Evolutionary conservation across 2,797 vertebrate genomes (phyloP).

Genomic region (Hippocampus kuda): DNA sequence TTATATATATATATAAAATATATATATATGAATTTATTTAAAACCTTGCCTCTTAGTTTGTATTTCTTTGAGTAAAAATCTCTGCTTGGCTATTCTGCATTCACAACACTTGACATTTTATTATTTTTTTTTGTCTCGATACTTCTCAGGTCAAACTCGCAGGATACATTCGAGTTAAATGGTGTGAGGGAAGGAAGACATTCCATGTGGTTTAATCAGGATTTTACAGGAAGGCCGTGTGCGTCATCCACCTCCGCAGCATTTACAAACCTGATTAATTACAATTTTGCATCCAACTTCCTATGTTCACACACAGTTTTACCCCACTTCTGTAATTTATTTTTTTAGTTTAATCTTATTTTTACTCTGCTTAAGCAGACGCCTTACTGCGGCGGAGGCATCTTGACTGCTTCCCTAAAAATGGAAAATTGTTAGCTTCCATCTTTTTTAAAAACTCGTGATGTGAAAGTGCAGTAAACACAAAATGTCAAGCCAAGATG

Average conservation of each 20-base stretch:
- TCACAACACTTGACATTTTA: not conserved
- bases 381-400: too few species aligned
- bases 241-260: not conserved
- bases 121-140: not conserved
- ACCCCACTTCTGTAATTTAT: too few species aligned
- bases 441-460: too few species aligned
- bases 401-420: too few species aligned
- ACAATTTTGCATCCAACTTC: too few species aligned
- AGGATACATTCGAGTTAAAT: not conserved
- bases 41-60: conserved; percentile 57
- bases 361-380: too few species aligned
- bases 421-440: too few species aligned
- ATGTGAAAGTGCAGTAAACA: too few species aligned
- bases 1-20: conserved; percentile 65
- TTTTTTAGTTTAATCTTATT: too few species aligned
- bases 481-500: too few species aligned
- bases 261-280: not conserved
- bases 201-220: conserved; percentile 6
- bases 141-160: not conserved
- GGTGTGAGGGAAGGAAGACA: not conserved
- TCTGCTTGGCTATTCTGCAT: conserved; percentile 6
- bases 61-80: conserved; percentile 44
- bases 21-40: conserved; percentile 76
- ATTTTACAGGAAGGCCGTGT: conserved; percentile 13
- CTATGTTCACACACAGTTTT: too few species aligned